Evolutionary conservation across 53 echinoderm and acorn worm species (phyloP), one percentile per base, ranked within the genome.

Genomic region (Paelopatides confundens): DNA sequence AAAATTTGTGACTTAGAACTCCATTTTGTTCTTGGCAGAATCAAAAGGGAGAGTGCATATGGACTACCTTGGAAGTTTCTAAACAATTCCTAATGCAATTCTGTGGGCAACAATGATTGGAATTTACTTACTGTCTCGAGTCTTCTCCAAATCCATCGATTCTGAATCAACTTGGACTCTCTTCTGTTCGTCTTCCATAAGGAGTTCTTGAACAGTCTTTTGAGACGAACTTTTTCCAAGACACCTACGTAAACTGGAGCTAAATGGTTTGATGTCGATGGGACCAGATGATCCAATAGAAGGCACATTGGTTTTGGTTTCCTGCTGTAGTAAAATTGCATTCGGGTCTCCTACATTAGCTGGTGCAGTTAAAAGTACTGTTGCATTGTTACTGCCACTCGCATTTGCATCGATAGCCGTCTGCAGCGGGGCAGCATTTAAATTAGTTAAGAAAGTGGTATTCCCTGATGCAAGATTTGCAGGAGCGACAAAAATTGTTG

Each of bases 101-200:
- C n/a, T n/a, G n/a, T n/a, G n/a, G n/a, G n/a, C n/a, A n/a, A n/a
- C n/a, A n/a, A n/a, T n/a, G n/a, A n/a, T n/a, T n/a, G n/a, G n/a
- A n/a, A n/a, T n/a, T n/a, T 58, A 83, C 84, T 83, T 35, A 83
- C 84, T 62, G 31, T 83, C 84, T 23, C 84, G 33, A 65, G 38
- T 83, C 62, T 83, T 83, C 65, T 63, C 63, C 23, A 83, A 36
- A n/a, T 83, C 84, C 3, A 83, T 18, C 8, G 84, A 17, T 5
- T 83, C 54, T 0, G 63, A 63, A 21, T 83, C 84, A 13, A 83
- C 84, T 38, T 83, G 84, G 11, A 63, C 84, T 24, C 84, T 26
- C 31, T 83, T 83, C 38, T 83, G 63, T 23, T 83, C 84, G 17
- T 65, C 84, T 27, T 83, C 84, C 63, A 27, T 65, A 65, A 83